Percentiles rank a stretch among this genome's conserved stretches.
phyloP scores from a whole-genome alignment of 2,113 vertebrate genomes.

The Psilopogon haemacephalus region DNA sequence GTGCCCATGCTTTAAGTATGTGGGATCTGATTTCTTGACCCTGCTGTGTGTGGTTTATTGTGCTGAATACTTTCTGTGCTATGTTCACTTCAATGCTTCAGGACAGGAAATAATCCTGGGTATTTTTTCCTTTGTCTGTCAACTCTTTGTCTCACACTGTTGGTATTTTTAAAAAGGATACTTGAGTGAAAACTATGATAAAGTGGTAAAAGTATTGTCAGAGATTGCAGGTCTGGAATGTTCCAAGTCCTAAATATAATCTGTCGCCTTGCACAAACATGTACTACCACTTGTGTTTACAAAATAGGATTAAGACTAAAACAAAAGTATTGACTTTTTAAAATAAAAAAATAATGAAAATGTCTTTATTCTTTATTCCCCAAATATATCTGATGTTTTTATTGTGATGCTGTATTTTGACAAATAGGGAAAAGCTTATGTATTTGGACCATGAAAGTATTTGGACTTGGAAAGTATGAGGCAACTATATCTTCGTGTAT shows the following conservation, averaged over 20 bases:
- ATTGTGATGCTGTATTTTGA: neutral
- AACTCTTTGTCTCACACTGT: neutral
- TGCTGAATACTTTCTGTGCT: neutral
- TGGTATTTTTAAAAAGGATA: neutral
- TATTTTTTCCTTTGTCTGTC: neutral
- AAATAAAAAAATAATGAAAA: neutral
- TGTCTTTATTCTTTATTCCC: neutral
- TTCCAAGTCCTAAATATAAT: neutral
- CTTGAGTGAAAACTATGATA: neutral
- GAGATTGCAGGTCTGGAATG: neutral
- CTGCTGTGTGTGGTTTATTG: neutral
- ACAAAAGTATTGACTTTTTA: neutral
- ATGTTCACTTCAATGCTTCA: neutral
- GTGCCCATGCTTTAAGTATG: neutral
- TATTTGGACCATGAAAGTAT: neutral
- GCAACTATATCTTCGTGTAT: neutral
- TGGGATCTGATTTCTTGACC: neutral
- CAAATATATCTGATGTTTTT: neutral
- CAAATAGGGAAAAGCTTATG: neutral
- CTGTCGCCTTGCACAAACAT: neutral
- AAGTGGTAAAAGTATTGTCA: neutral
- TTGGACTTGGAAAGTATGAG: neutral
- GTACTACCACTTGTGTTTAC: neutral
- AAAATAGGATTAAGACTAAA: neutral
- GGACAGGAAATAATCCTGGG: neutral